A percentile compares a stretch with the other conserved stretches of the same genome.
These are phyloP conservation scores for Unio pictorum DNA, from an alignment of 2,888 invertebrate species.

Conservation along the genomic window DNA sequence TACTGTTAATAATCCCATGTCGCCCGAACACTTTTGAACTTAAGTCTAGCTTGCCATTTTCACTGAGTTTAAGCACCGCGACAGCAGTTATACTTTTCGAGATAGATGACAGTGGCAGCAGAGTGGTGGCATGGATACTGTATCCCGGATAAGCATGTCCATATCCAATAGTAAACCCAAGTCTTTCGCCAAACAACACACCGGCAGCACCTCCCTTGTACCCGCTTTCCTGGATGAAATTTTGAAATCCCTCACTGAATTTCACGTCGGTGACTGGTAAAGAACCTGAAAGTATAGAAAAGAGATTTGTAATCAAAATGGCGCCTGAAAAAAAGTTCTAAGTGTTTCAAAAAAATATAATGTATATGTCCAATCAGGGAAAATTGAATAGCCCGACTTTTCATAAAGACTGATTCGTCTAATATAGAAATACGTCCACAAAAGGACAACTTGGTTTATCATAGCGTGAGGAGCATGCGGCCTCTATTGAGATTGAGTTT, in stretches of 20 bases:
- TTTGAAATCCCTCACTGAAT: constrained; percentile 50
- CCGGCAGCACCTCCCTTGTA: constrained; percentile 61
- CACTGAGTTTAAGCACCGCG: constrained; percentile 54
- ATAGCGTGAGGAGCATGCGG: too few relatives aligned
- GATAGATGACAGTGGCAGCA: constrained; percentile 52
- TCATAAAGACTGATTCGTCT: too few relatives aligned
- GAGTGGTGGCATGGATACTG: constrained; percentile 35
- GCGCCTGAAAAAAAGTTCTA: too few relatives aligned
- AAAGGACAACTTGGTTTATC: too few relatives aligned
- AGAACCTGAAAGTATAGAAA: constrained; percentile 6
- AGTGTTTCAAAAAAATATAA: too few relatives aligned
- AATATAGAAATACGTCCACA: too few relatives aligned
- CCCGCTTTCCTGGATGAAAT: constrained; percentile 46
- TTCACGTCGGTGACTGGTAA: constrained; percentile 30
- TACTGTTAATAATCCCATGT: constrained; percentile 39
- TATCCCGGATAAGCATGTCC: constrained; percentile 46
- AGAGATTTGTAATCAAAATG: too few relatives aligned
- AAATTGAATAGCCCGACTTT: too few relatives aligned
- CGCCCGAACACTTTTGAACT: constrained; percentile 54
- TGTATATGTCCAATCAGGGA: too few relatives aligned
- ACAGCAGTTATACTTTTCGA: constrained; percentile 64
- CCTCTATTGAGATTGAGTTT: too few relatives aligned
- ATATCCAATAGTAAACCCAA: constrained; percentile 54
- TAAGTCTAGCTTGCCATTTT: constrained; percentile 48
- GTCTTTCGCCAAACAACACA: constrained; percentile 50